A percentile compares a stretch with the other conserved stretches of the same genome.
phyloP scores from a whole-genome alignment of 2,797 vertebrate species.

The Luscinia megarhynchos region DNA sequence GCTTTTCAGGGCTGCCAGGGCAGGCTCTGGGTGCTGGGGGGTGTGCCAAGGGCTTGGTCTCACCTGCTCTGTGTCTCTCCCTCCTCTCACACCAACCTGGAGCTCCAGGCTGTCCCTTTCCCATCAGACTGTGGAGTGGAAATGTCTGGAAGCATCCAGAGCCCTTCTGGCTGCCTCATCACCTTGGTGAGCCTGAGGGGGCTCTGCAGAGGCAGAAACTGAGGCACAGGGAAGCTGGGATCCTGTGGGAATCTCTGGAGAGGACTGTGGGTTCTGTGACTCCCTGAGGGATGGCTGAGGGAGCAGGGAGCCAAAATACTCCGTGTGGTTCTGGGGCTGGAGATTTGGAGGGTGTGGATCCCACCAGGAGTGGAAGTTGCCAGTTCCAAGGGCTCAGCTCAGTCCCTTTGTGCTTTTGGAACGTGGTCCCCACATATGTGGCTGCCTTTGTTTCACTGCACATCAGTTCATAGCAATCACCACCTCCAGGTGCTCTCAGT shows the following conservation, averaged over 20 bases:
- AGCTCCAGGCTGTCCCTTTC: not conserved
- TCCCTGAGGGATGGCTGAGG: not conserved
- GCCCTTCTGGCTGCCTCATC: not conserved
- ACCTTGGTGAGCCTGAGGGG: accelerated
- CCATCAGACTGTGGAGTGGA: not conserved
- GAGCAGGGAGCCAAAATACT: not conserved
- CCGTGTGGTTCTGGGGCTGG: not conserved
- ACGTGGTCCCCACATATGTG: not conserved
- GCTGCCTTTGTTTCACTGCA: not conserved
- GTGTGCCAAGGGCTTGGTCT: not conserved
- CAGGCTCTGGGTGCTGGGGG: not conserved
- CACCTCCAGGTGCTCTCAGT: not conserved
- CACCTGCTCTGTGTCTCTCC: not conserved
- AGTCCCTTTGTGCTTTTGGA: not conserved
- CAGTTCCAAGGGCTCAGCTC: not conserved
- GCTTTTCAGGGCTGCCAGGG: not conserved
- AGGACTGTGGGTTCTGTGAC: not conserved
- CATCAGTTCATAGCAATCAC: not conserved
- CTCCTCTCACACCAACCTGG: not conserved
- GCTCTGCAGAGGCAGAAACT: not conserved
- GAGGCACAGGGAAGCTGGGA: not conserved
- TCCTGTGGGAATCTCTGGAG: not conserved
- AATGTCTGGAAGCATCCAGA: not conserved
- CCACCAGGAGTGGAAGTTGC: not conserved
- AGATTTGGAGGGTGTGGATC: not conserved